Evolutionary conservation across 2,888 invertebrate genomes (phyloP).

Genomic region (Morinoia aosen): DNA sequence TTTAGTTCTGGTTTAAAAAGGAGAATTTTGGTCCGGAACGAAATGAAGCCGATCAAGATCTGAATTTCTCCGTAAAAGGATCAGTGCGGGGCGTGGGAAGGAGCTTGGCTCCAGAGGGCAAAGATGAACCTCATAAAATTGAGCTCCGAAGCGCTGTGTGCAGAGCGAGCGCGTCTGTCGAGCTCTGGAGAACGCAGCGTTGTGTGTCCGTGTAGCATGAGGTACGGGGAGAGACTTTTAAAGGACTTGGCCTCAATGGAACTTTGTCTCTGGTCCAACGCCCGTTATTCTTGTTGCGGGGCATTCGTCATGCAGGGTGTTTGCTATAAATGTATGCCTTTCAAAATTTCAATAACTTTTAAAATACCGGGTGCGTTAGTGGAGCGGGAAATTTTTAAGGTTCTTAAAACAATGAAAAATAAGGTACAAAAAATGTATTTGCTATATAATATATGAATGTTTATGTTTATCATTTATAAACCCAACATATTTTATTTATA

Average conservation of each 20-base stretch:
- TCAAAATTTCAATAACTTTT: no score
- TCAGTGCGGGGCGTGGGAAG: constrained; percentile 42
- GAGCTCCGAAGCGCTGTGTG: constrained; percentile 33
- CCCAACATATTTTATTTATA: no score
- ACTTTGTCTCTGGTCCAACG: background rate
- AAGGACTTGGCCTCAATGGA: background rate
- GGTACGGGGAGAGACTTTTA: background rate
- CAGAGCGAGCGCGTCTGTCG: background rate
- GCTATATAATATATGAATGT: no score
- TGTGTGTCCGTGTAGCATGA: background rate
- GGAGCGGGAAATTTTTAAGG: no score
- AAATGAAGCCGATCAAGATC: constrained; percentile 50
- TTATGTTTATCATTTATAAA: no score
- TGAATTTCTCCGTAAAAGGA: constrained; percentile 50
- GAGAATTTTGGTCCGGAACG: constrained; percentile 49
- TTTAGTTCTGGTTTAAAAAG: constrained; percentile 52
- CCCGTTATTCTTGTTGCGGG: background rate
- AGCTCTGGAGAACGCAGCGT: background rate
- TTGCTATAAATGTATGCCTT: no score
- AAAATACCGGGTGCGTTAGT: no score
- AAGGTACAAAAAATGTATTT: no score
- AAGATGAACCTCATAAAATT: constrained; percentile 43
- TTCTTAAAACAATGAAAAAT: no score
- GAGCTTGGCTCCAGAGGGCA: constrained; percentile 15
- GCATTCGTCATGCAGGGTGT: no score